phyloP scores from a whole-genome alignment of 1,140 invertebrate genomes.

The Dendrolimus kikuchii region DNA sequence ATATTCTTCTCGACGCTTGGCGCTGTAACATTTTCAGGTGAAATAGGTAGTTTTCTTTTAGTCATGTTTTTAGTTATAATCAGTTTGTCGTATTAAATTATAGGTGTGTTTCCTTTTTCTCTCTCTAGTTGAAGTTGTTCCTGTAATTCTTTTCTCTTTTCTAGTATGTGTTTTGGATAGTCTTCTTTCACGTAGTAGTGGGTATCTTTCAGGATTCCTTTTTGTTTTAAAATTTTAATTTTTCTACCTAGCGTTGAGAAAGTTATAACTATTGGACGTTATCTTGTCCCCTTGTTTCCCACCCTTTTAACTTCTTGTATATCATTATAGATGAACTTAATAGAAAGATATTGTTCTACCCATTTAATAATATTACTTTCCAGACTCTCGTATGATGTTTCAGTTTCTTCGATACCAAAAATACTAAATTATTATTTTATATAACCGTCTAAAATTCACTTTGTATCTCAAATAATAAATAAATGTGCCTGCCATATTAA shows the following conservation, averaged over 20 bases:
- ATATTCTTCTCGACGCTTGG: neutral
- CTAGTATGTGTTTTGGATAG: constrained; percentile 1
- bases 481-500: too few species aligned
- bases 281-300: constrained; percentile 13
- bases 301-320: constrained; percentile 15
- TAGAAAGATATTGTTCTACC: constrained; percentile 6
- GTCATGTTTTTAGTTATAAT: constrained; percentile 2
- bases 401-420: constrained; percentile 6
- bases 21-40: neutral
- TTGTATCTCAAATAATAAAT: too few species aligned
- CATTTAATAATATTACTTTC: constrained; percentile 10
- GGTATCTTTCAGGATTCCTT: neutral
- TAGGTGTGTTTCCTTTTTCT: constrained; percentile 2
- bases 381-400: constrained; percentile 6
- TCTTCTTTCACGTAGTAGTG: constrained; percentile 5
- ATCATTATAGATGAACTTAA: constrained; percentile 9
- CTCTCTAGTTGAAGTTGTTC: constrained; percentile 3
- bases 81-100: constrained; percentile 1
- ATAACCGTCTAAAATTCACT: too few species aligned
- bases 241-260: constrained; percentile 3
- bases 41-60: constrained; percentile 1
- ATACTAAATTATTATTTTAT: too few species aligned
- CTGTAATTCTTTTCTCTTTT: constrained; percentile 3
- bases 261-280: constrained; percentile 13
- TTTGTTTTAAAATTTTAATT: constrained; percentile 5